A percentile compares a stretch with the other conserved stretches of the same genome.
Evolutionary conservation across 2,113 vertebrate species (phyloP).

Genomic region (Casuarius casuarius): DNA sequence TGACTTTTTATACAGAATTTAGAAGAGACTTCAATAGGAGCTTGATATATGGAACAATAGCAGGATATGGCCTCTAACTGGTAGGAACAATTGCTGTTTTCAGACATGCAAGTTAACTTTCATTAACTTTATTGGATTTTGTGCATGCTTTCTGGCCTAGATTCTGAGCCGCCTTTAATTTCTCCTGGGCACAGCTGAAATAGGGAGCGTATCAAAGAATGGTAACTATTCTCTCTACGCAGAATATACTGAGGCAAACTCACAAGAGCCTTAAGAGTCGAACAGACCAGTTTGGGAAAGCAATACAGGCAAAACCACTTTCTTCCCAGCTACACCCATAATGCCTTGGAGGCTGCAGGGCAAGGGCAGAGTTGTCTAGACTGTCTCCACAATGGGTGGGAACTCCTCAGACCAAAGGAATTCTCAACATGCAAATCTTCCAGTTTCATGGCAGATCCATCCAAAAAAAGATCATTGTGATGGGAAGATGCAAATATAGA

Average conservation of each 20-base stretch:
- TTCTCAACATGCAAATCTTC: not conserved
- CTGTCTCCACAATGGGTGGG: not conserved
- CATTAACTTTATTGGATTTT: slow-evolving; percentile 51
- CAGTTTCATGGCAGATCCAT: not conserved
- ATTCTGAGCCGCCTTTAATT: slow-evolving; percentile 43
- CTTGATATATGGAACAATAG: slow-evolving; percentile 59
- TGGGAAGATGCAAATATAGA: not conserved
- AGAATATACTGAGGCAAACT: slow-evolving; percentile 28
- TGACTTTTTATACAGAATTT: slow-evolving; percentile 22
- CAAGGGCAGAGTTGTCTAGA: not conserved
- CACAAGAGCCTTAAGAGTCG: not conserved
- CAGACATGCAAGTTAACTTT: slow-evolving; percentile 52
- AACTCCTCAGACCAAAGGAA: slow-evolving; percentile 28
- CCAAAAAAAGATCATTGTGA: not conserved
- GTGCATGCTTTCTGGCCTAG: slow-evolving; percentile 48
- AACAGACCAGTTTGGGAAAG: not conserved
- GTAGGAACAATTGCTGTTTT: slow-evolving; percentile 44
- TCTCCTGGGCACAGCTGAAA: slow-evolving; percentile 37
- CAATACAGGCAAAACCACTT: not conserved
- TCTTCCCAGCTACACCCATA: not conserved
- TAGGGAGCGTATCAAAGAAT: not conserved
- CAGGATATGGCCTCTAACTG: slow-evolving; percentile 61
- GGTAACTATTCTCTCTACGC: not conserved
- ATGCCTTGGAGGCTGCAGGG: not conserved
- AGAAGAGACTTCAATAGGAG: slow-evolving; percentile 35